Base-by-base conservation (phyloP, 2,113 vertebrate genomes). In the Caranx melampygus region DNA sequence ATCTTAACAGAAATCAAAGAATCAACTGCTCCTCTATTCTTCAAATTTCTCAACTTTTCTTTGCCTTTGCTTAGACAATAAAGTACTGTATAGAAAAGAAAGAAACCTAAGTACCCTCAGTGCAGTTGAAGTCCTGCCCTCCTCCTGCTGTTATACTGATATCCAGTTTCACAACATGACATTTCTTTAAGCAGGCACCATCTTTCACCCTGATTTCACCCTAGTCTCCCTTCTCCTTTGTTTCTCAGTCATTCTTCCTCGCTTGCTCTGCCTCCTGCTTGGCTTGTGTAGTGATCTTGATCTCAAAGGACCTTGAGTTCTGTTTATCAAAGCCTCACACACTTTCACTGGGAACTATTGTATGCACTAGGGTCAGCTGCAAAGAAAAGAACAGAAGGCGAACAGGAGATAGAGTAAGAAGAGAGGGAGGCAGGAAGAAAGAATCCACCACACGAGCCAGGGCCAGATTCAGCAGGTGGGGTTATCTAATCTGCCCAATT, bases 401-500 rank as follows among this genome's bases (percentile, higher is more conserved):
- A 82, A 92, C 70, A 60, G 67, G 85, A 87, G 69, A 72, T 49
- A 59, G 69, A 60, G 86, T 78, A 81, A 76, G 62, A 74, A 45
- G 75, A 87, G 61, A 84, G 67, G 60, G 61, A 81, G 63, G 51
- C 13, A 11, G 57, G 79, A 74, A 87, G 75, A 88, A 84, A 81
- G 83, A 75, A 87, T 76, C 61, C 81, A 79, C 74, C 58, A 74
- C 67, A 52, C 35, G 11, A 91, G 72, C 66, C 73, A 33, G 37
- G 71, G 82, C 85, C 80, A 82, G 83, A 92, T 90, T 91, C 89
- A 88, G 81, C 90, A 90, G 78, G 86, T 85, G 79, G 71, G 79
- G 92, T 91, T 91, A 94, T 94, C 90, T 87, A 86, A 93, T 90
- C 86, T 84, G 60, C 52, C 77, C 12, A 37, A 87, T 90, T 52